Base-by-base conservation (phyloP, 1,140 invertebrate genomes). In the Daktulosphaira vitifoliae region DNA sequence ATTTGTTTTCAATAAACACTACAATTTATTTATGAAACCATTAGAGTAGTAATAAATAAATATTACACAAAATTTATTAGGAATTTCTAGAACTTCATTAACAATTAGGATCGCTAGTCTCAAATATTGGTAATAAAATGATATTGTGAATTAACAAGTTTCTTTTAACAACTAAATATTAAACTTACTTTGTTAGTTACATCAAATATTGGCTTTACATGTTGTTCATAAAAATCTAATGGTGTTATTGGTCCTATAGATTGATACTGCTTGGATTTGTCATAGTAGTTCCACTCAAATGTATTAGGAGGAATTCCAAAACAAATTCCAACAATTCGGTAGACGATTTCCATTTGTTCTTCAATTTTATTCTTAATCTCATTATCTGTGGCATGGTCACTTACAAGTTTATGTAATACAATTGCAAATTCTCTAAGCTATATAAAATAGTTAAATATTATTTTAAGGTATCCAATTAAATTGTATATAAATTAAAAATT, bases 221-320 rank as follows among this genome's bases (percentile, higher is more conserved):
- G 81, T 50, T 83, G 78, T 62, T 86, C 78, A 72, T 95, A 94
- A 73, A 94, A 94, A 49, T 92, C 81, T 2, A 83, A 68, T 8
- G 90, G 87, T 5, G 83, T 84, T 1, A 93, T 78, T 0, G 87
- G 83, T 0, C 89, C 90, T 52, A 92, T 76, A 16, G 74, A 80
- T 51, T 86, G 79, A 73, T 87, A 92, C 18, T 77, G 76, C 73
- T 93, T 94, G 8, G 83, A 82, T 72, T 92, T 93, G 71, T 90
- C 88, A 74, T 92, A 92, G 75, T 88, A 94, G 68, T 89, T 88
- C 83, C 87, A 94, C 1, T 81, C 87, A 71, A 94, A 87, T 26
- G 80, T 84, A 67, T 87, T 81, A n/a, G 83, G 81, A 3, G 91
- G 90, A 37, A 88, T 83, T 51, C 89, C 88, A n/a, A 87, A 69